Percentiles rank a stretch among this genome's conserved stretches.
These are phyloP conservation scores for Steatornis caripensis DNA, from an alignment of 2,113 vertebrate species.

Conservation along the genomic window DNA sequence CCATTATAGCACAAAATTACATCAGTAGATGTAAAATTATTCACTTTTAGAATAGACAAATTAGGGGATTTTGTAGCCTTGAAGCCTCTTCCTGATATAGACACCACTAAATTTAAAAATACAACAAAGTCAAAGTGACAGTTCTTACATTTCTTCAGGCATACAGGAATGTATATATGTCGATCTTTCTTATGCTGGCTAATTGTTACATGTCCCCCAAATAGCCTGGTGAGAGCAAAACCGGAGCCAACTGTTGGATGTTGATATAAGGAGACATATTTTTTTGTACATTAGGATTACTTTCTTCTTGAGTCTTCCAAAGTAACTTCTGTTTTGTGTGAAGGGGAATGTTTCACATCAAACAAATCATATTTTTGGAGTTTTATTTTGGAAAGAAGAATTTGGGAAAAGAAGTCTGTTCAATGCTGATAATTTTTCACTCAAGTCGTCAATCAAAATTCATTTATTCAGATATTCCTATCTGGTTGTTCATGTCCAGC, in stretches of 20 bases:
- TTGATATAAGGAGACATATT: neutral
- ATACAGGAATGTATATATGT: neutral
- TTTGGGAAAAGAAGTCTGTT: neutral
- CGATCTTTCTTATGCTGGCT: neutral
- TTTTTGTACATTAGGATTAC: neutral
- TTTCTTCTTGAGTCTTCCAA: neutral
- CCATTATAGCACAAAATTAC: neutral
- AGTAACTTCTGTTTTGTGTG: neutral
- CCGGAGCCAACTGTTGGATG: neutral
- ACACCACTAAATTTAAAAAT: neutral
- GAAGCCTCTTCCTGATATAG: neutral
- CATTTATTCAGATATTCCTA: neutral
- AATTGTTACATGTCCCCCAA: neutral
- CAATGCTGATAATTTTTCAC: neutral
- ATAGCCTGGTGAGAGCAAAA: neutral
- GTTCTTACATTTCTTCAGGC: neutral
- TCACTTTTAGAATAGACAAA: neutral
- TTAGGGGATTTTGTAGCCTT: neutral
- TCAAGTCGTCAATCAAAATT: neutral
- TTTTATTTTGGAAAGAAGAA: neutral
- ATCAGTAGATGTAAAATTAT: neutral
- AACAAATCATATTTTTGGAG: neutral
- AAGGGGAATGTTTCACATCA: neutral
- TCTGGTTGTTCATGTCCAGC: neutral
- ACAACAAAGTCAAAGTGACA: neutral